Base-by-base conservation (phyloP, 2,797 vertebrate species). In the Chrosomus eos region DNA sequence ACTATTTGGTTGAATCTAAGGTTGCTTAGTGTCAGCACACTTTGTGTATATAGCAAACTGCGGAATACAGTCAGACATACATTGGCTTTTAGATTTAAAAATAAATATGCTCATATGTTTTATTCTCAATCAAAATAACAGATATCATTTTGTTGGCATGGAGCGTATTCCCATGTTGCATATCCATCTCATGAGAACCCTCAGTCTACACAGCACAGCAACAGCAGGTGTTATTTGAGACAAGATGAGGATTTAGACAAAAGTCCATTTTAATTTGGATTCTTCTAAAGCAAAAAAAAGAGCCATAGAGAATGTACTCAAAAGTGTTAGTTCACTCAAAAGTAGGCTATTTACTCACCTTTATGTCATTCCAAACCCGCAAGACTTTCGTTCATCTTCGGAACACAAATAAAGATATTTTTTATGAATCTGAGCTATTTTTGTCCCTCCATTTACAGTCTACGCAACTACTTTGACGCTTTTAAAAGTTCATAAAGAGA, bases 121-220 rank as follows among this genome's bases (percentile, higher is more conserved):
- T 58, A 28, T 60, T 60, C 64, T n/a, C 73, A 58, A 43, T 77
- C 82, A 84, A 83, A 83, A 77, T 68, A 83, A 55, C 62, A 51
- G 48, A 76, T 77, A 31, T 84, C 60, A 70, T 78, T 78, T 31
- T 55, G 26, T 70, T 70, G 74, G 82, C 74, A 43, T 36, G 3
- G 51, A 78, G 21, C 1, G 1, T 33, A 55, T 45, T 84, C 82
- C 82, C 82, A 84, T n/a, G 48, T 60, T 23, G 74, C 64, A 60
- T 77, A 84, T 84, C 82, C 64, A 84, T 77, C 64, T 58, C 36
- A 53, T 68, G 62, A 68, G 48, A 68, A 26, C 67, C 60, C 3
- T 51, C 28, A 4, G 71, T 75, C 43, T 66, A 19, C 55, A 75
- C 33, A 26, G 45, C 48, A 82, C 43, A 66, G 40, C 21, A 43